A percentile compares a stretch with the other conserved stretches of the same genome.
These are phyloP conservation scores for Trichogramma evanescens DNA, from an alignment of 2,888 invertebrate genomes.

Conservation along the genomic window DNA sequence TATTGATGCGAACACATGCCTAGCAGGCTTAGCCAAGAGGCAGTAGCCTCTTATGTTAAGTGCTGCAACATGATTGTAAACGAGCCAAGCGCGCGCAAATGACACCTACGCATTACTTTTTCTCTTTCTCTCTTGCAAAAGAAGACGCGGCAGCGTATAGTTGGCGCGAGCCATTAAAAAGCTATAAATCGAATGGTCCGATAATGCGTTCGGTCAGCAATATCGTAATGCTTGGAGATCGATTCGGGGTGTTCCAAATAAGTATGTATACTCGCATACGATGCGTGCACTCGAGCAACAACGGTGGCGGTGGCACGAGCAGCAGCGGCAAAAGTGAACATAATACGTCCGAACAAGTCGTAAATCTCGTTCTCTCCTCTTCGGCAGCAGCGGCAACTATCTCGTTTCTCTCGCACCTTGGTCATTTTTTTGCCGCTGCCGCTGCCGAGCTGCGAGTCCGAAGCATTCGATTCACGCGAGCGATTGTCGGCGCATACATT, in stretches of 20 bases:
- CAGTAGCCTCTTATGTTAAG: too few species aligned
- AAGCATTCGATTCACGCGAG: slow-evolving; percentile 9
- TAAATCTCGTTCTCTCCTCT: slow-evolving; percentile 15
- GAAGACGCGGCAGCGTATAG: too few species aligned
- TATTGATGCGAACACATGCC: too few species aligned
- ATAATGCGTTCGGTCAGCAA: background rate
- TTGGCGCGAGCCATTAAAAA: slow-evolving; percentile 11
- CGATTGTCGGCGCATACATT: slow-evolving; percentile 19
- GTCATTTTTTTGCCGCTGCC: background rate
- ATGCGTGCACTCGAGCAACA: too few species aligned
- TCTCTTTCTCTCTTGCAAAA: too few species aligned
- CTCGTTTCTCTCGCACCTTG: background rate
- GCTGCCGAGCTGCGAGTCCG: background rate
- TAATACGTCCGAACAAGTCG: background rate
- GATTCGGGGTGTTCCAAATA: slow-evolving; percentile 14
- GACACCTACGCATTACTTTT: too few species aligned
- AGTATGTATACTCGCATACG: too few species aligned
- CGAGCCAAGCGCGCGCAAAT: too few species aligned
- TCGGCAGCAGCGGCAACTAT: slow-evolving; percentile 1
- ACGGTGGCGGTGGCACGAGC: too few species aligned
- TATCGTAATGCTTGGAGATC: background rate
- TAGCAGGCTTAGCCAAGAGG: too few species aligned
- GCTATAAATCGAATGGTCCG: slow-evolving; percentile 11
- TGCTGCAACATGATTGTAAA: too few species aligned
- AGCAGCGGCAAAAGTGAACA: too few species aligned